Conservation (phyloP, 1,140 invertebrate genomes). For the Brachionus manjavacas region DNA sequence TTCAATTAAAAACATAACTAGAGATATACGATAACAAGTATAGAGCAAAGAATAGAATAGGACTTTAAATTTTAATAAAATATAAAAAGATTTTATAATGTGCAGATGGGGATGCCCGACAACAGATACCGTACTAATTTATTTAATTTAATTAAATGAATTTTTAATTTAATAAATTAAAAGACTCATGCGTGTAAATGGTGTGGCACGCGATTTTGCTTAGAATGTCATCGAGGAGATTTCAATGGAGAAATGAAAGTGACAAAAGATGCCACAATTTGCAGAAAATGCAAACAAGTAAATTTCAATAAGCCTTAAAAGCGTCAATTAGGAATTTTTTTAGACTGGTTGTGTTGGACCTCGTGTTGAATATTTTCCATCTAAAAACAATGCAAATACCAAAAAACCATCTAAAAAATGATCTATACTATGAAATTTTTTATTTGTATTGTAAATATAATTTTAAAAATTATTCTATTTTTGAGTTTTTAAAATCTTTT, state of each 20-base stretch:
- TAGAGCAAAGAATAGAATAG: background rate
- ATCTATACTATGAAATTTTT: background rate
- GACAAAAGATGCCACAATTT: constrained; percentile 11
- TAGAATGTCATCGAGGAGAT: constrained; percentile 49
- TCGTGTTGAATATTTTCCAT: constrained; percentile 13
- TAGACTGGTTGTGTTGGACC: constrained; percentile 18
- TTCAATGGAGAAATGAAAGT: constrained; percentile 47
- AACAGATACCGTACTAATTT: background rate
- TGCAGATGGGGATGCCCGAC: constrained; percentile 18
- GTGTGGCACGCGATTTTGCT: constrained; percentile 51
- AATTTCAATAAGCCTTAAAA: background rate
- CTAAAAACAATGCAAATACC: background rate
- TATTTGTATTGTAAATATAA: background rate
- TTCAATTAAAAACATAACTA: background rate
- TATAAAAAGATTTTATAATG: background rate
- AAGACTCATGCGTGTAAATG: constrained; percentile 53
- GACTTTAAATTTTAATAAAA: background rate
- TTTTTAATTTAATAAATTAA: background rate
- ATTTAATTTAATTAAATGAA: background rate
- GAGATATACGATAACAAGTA: background rate
- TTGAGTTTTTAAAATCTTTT: background rate
- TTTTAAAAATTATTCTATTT: background rate
- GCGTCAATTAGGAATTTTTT: background rate
- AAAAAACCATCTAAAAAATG: constrained; percentile 9
- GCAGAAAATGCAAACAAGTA: constrained; percentile 34